Conservation (phyloP, 2,113 vertebrate genomes). For the Spea bombifrons region DNA sequence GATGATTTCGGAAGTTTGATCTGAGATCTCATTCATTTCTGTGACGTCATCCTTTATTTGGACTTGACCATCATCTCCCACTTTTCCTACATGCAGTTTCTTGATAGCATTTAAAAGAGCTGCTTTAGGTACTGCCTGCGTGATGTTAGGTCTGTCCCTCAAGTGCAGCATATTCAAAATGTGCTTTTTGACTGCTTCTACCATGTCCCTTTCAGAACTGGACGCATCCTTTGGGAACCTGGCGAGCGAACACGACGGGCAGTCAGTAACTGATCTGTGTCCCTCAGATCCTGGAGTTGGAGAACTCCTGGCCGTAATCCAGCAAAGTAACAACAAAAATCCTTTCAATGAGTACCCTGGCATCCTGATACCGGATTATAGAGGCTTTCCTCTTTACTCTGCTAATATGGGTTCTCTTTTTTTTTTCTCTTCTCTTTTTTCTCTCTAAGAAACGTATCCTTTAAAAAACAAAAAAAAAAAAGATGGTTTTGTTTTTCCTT, state of each 20-base stretch:
- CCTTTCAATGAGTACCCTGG: slow-evolving; percentile 70
- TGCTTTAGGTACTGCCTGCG: slow-evolving; percentile 89
- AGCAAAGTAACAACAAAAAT: slow-evolving; percentile 74
- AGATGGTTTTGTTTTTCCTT: slow-evolving; percentile 50
- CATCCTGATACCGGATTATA: slow-evolving; percentile 76
- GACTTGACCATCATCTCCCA: slow-evolving; percentile 88
- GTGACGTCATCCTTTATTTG: slow-evolving; percentile 91
- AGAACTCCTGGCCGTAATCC: slow-evolving; percentile 72
- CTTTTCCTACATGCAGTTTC: slow-evolving; percentile 92
- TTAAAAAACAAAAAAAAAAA: slow-evolving; percentile 10
- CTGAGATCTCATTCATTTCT: slow-evolving; percentile 71
- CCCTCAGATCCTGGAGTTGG: slow-evolving; percentile 72
- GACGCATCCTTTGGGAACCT: slow-evolving; percentile 78
- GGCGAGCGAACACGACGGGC: slow-evolving; percentile 83
- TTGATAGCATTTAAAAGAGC: slow-evolving; percentile 95
- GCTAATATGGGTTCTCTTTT: slow-evolving; percentile 60
- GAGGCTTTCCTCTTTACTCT: slow-evolving; percentile 71
- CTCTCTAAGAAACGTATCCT: slow-evolving; percentile 39
- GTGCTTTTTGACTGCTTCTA: slow-evolving; percentile 95
- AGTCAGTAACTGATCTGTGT: slow-evolving; percentile 64
- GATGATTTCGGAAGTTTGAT: slow-evolving; percentile 97
- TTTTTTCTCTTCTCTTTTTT: slow-evolving; percentile 46
- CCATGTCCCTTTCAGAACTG: slow-evolving; percentile 79
- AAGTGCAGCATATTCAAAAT: slow-evolving; percentile 93
- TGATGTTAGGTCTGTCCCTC: slow-evolving; percentile 93